Conservation (phyloP, 2,797 vertebrate species). For the Martes flavigula region DNA sequence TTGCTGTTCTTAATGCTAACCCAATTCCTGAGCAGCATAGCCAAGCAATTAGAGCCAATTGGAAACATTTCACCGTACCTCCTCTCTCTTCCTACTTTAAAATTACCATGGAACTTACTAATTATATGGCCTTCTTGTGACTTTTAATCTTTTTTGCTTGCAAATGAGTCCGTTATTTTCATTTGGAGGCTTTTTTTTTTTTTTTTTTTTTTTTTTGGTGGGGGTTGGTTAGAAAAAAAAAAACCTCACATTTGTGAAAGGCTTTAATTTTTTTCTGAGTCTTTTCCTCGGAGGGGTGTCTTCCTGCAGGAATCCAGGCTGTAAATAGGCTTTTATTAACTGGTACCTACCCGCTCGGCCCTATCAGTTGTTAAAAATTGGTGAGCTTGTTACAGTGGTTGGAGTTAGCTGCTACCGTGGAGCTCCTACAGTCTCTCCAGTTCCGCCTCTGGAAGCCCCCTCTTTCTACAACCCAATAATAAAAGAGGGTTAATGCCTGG, state of each 20-base stretch:
- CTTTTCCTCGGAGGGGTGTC: not conserved
- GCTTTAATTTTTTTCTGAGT: not conserved
- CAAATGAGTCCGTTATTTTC: not conserved
- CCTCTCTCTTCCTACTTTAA: not conserved
- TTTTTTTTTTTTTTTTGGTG: not conserved
- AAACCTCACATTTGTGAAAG: not conserved
- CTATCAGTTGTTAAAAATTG: not conserved
- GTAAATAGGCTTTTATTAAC: not conserved
- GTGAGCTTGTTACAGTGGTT: not conserved
- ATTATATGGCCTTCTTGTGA: not conserved
- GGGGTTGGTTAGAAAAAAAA: slow-evolving; percentile 62
- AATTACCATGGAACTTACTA: not conserved
- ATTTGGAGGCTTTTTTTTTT: not conserved
- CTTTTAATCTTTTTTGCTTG: slow-evolving; percentile 24
- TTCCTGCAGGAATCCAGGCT: not conserved
- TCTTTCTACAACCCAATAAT: not conserved
- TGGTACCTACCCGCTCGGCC: not conserved
- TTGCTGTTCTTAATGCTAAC: not conserved
- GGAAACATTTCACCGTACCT: not conserved
- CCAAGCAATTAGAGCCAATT: not conserved
- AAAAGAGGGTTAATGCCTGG: not conserved
- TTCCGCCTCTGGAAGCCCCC: not conserved
- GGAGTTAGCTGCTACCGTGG: not conserved
- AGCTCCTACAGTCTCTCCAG: not conserved
- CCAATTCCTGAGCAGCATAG: not conserved